phyloP scores from a whole-genome alignment of 2,888 invertebrate species.

The Epiblema foenella region DNA sequence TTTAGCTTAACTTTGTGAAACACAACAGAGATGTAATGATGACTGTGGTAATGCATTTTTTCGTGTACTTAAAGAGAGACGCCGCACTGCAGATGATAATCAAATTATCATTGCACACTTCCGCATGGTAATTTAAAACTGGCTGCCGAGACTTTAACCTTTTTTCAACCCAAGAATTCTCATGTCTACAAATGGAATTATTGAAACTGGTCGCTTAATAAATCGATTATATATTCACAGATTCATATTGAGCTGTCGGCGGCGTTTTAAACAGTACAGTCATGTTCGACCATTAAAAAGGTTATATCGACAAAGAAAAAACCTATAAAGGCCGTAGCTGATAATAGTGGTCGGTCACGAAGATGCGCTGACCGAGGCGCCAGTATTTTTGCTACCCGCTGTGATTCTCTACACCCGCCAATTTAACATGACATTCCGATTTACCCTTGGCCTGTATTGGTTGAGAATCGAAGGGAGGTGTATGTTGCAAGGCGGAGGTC shows the following conservation, averaged over 20 bases:
- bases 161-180: slow-evolving; percentile 20
- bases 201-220: slow-evolving; percentile 59
- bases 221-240: slow-evolving; percentile 68
- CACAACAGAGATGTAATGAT: slow-evolving; percentile 78
- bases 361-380: slow-evolving; percentile 75
- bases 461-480: slow-evolving; percentile 44
- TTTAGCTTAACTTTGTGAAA: slow-evolving; percentile 83
- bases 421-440: slow-evolving; percentile 56
- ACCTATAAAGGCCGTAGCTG: slow-evolving; percentile 69
- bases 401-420: slow-evolving; percentile 67
- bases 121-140: slow-evolving; percentile 75
- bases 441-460: slow-evolving; percentile 46
- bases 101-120: slow-evolving; percentile 77
- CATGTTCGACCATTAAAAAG: slow-evolving; percentile 68
- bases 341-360: slow-evolving; percentile 80
- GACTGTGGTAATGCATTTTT: slow-evolving; percentile 79
- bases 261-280: slow-evolving; percentile 70
- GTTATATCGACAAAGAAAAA: slow-evolving; percentile 61
- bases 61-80: slow-evolving; percentile 74
- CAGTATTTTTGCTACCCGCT: slow-evolving; percentile 75
- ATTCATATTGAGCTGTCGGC: slow-evolving; percentile 70
- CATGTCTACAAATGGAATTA: slow-evolving; percentile 39
- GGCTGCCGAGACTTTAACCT: slow-evolving; percentile 52
- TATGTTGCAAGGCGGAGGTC: slow-evolving; percentile 55
- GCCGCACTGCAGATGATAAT: slow-evolving; percentile 72